Conservation (phyloP, 1,140 invertebrate species). For the Heliconius nattereri region DNA sequence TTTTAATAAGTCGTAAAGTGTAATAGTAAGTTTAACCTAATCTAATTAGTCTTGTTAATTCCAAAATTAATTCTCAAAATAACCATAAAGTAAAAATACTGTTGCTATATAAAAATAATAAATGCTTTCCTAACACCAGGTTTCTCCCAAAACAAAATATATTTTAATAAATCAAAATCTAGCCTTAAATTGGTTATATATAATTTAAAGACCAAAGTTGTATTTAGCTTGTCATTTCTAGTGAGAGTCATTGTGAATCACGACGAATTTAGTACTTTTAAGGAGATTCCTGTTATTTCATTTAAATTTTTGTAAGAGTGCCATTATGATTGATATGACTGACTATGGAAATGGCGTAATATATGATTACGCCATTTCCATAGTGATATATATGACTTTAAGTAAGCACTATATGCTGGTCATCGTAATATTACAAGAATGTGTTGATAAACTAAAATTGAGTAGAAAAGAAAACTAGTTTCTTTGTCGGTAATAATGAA, state of each 20-base stretch:
- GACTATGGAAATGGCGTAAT: background rate
- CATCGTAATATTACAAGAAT: background rate
- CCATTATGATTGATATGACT: background rate
- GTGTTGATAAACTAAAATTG: background rate
- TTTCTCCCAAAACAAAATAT: background rate
- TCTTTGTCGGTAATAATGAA: background rate
- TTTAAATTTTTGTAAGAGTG: background rate
- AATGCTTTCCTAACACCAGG: background rate
- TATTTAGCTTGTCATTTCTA: background rate
- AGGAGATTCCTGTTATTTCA: conserved; percentile 4
- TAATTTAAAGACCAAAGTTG: background rate
- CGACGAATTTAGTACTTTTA: conserved; percentile 12
- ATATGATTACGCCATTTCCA: no score
- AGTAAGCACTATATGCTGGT: background rate
- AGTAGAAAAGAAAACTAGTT: no score
- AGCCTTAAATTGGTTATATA: background rate
- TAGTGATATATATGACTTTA: background rate
- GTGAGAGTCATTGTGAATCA: background rate
- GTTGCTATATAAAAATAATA: background rate
- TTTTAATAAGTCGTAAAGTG: no score
- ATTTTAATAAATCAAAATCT: background rate
- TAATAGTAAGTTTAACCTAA: background rate
- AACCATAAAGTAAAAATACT: background rate
- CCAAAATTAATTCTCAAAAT: background rate
- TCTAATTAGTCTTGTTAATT: background rate